Conservation (phyloP, 2,113 vertebrate genomes). For the Eretmochelys imbricata region DNA sequence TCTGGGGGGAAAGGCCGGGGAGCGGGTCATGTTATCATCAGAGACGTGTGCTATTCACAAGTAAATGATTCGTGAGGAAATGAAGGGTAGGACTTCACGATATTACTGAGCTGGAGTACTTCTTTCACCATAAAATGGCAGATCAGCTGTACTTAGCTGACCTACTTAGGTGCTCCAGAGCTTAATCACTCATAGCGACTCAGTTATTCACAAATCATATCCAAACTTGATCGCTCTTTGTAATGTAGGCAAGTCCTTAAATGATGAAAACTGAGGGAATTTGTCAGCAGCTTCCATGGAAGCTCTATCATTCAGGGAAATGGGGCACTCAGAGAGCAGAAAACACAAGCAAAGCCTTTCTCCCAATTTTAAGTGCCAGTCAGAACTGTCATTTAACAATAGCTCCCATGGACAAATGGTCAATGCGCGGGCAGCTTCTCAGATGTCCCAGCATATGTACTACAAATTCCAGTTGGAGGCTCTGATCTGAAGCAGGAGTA, state of each 20-base stretch:
- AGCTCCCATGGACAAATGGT: not conserved
- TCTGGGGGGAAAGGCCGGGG: not conserved
- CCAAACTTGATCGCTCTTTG: not conserved
- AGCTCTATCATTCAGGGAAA: not conserved
- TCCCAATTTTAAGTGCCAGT: not conserved
- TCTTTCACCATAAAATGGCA: not conserved
- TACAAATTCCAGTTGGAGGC: not conserved
- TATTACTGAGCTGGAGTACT: not conserved
- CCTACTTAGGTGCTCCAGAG: not conserved
- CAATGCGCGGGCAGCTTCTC: not conserved
- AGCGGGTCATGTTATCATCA: not conserved
- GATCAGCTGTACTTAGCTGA: accelerated
- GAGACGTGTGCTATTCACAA: not conserved
- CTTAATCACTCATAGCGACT: not conserved
- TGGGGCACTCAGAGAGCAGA: not conserved
- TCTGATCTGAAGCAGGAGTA: not conserved
- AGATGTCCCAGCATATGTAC: not conserved
- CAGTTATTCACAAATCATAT: not conserved
- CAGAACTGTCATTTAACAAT: not conserved
- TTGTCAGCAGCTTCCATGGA: not conserved
- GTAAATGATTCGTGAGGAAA: not conserved
- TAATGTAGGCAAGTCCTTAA: accelerated
- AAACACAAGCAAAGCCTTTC: not conserved
- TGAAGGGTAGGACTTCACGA: not conserved
- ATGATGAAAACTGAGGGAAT: not conserved